phyloP scores from a whole-genome alignment of 1,140 invertebrate species.

The Hyphantria cunea region DNA sequence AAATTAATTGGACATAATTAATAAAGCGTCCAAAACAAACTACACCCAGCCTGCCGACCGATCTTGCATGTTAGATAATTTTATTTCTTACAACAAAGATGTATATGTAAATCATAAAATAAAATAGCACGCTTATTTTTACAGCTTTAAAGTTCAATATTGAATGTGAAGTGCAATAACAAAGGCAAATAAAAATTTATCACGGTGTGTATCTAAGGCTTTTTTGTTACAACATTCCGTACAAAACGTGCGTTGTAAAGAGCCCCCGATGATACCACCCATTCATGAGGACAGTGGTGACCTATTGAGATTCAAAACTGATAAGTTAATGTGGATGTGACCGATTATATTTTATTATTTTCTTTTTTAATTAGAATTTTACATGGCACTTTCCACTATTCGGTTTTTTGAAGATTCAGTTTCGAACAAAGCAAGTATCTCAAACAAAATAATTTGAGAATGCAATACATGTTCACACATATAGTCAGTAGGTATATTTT shows the following conservation, averaged over 20 bases:
- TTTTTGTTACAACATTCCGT: constrained; percentile 80
- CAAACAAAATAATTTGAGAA: no score
- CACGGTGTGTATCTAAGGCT: constrained; percentile 75
- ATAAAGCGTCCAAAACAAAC: constrained; percentile 78
- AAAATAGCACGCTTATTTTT: constrained; percentile 26
- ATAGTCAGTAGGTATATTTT: no score
- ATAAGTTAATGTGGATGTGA: constrained; percentile 52
- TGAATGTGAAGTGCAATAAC: constrained; percentile 8
- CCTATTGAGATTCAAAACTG: constrained; percentile 74
- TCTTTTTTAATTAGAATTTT: not conserved
- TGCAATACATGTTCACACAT: no score
- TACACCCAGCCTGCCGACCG: constrained; percentile 69
- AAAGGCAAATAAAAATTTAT: constrained; percentile 51
- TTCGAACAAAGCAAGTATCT: no score
- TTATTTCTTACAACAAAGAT: constrained; percentile 62
- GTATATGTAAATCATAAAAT: constrained; percentile 25
- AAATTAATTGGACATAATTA: constrained; percentile 81
- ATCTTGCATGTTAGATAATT: constrained; percentile 63
- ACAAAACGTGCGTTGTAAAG: constrained; percentile 80
- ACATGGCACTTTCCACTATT: no score
- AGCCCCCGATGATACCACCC: constrained; percentile 78
- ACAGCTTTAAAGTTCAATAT: constrained; percentile 41
- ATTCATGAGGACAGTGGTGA: constrained; percentile 79
- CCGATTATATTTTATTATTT: constrained; percentile 8
- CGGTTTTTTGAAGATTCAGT: no score